Evolutionary conservation across 2,113 vertebrate genomes (phyloP), one percentile per base, ranked within the genome.

Genomic region (Anolis sagrei): DNA sequence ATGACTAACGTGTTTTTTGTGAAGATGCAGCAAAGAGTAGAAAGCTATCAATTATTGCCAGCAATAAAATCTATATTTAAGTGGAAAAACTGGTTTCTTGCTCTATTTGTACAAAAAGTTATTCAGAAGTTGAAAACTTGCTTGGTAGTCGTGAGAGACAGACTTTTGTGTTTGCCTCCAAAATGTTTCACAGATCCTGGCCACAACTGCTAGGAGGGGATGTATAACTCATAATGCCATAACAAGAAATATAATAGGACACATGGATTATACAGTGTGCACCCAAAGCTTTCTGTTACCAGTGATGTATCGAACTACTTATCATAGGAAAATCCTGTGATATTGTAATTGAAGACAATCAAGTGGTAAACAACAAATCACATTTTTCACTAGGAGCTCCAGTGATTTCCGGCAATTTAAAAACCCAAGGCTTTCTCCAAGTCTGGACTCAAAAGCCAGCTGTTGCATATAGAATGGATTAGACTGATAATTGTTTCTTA

Each of bases 401-500:
- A 51, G 5, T 68, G 29, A 66, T 64, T 77, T 68, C 83, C 34
- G 11, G 13, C 18, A 68, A n/a, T 34, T 68, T 73, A 16, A 54
- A 2, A 75, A 25, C 4, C 0, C 0, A 4, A 39, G 89, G 87
- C 81, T 88, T 0, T 69, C 3, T 73, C 77, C 27, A 0, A 1
- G 34, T 32, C 29, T 81, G 25, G 7, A 23, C 44, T 69, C 79
- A 87, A 77, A 29, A 44, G 34, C 16, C 34, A 5, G 58, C 69
- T 84, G 0, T 32, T 18, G 27, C 4, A 11, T 27, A 19, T 14
- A 85, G 29, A 79, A 85, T 6, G 21, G 25, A 79, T 1, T 80
- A 29, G 36, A 83, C 0, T 39, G 1, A 11, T 68, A 77, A 83
- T 69, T 84, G 64, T 34, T 84, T 87, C 86, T 75, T 48, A 83